Conservation (phyloP, 2,888 invertebrate species). For the Lepidocyrtoides sp. region DNA sequence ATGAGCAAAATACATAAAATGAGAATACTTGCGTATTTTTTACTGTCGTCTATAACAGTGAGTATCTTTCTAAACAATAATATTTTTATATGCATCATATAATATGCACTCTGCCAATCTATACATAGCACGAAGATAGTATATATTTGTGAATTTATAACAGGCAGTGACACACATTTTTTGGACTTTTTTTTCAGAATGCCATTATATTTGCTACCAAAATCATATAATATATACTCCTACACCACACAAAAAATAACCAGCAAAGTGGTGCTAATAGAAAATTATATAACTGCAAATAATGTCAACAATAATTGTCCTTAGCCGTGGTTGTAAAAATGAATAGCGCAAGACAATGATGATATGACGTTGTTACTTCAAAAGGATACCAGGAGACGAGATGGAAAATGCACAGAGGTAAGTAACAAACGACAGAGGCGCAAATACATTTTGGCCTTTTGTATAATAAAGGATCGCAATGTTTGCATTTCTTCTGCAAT, state of each 20-base stretch:
- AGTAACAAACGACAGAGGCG: background rate
- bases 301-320: conserved; percentile 70
- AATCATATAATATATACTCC: conserved; percentile 23
- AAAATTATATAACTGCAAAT: conserved; percentile 56
- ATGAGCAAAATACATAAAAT: conserved; percentile 44
- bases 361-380: too few relatives aligned
- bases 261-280: conserved; percentile 54
- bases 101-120: background rate
- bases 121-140: background rate
- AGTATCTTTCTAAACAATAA: background rate
- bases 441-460: background rate
- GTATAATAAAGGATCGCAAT: background rate
- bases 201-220: conserved; percentile 57
- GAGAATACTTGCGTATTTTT: background rate
- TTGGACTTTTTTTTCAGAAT: conserved; percentile 46
- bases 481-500: background rate
- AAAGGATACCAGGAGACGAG: background rate
- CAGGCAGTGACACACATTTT: conserved; percentile 48
- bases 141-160: conserved; percentile 25
- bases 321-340: conserved; percentile 66
- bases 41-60: background rate
- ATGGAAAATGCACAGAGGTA: conserved; percentile 16
- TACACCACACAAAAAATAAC: conserved; percentile 34
- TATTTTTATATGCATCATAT: background rate
- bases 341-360: conserved; percentile 31